Percentiles rank a stretch among this genome's conserved stretches.
Evolutionary conservation across 2,113 vertebrate genomes (phyloP).

Genomic region (Phyllostomus hastatus): DNA sequence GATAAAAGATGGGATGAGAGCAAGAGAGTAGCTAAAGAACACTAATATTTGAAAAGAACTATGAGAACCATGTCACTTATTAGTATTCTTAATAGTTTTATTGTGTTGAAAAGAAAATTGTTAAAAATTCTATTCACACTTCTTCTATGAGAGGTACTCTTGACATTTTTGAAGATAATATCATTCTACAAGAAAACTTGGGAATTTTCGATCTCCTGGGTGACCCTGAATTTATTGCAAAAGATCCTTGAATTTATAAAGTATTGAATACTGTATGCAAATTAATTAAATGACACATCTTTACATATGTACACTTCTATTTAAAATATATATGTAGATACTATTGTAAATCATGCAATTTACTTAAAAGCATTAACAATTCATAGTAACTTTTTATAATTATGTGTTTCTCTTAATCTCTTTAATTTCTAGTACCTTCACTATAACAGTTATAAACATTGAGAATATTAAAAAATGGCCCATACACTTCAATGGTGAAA

Average conservation of each 20-base stretch:
- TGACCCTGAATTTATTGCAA: conserved; percentile 47
- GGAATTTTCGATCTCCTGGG: conserved; percentile 21
- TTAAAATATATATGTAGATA: not conserved
- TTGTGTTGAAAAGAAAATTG: conserved; percentile 40
- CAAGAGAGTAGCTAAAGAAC: conserved; percentile 15
- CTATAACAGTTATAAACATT: not conserved
- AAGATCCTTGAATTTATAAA: conserved; percentile 53
- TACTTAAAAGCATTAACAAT: conserved; percentile 21
- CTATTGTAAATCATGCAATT: conserved; percentile 8
- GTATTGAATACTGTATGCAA: not conserved
- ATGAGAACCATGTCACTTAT: not conserved
- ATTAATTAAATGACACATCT: conserved; percentile 5
- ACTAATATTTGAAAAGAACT: conserved; percentile 45
- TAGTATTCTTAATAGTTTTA: conserved; percentile 36
- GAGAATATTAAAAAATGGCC: not conserved
- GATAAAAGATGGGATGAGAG: not conserved
- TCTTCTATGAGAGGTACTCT: conserved; percentile 28
- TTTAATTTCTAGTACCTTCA: not conserved
- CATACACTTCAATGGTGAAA: conserved; percentile 6
- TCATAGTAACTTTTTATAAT: conserved; percentile 34
- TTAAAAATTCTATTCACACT: conserved; percentile 46
- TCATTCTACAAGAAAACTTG: conserved; percentile 43
- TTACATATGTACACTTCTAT: not conserved
- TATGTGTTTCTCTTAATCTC: not conserved
- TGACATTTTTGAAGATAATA: conserved; percentile 49